Evolutionary conservation across 2,113 vertebrate genomes (phyloP), one percentile per base, ranked within the genome.

Genomic region (Morone saxatilis): DNA sequence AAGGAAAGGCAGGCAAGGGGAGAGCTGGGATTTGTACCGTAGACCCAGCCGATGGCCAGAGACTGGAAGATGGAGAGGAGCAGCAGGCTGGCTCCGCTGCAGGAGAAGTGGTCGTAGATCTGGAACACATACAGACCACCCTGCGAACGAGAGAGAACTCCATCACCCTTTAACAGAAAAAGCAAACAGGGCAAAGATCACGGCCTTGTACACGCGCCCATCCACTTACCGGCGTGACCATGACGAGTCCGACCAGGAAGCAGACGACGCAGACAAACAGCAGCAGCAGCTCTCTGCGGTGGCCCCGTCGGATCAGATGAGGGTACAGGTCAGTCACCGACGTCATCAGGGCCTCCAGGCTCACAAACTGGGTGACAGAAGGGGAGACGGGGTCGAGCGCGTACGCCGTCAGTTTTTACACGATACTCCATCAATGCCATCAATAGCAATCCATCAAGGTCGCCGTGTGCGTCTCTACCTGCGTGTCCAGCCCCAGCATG

Each of bases 301-400:
- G 91, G 1, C 95, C 95, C 65, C 93, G 96, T 7, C 96, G 90
- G 83, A 98, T 94, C 82, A 96, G 75, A 8, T 78, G 84, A 0
- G 97, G 97, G 89, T 96, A 98, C 94, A 97, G 93, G 95, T 98
- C 98, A 3, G 95, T 85, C 71, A 96, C 87, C 0, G 97, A 96
- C 0, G 97, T 98, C 93, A 98, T 97, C 95, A 98, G 89, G 53
- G 97, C 97, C 93, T 99, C 98, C 79, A 98, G 94, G 40, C 97
- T 97, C 87, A 99, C 97, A 0, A 99, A 98, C 98, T 99, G 91
- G 16, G 38, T 0, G 47, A 38, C 16, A 54, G 61, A 71, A 5
- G 57, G 4, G 4, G 36, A 48, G 43, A 11, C 41, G 0, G 16
- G 22, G 76, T 81, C 65, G 61, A 12, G 43, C 5, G 16, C 0